Percentiles rank a stretch among this genome's conserved stretches.
These are phyloP conservation scores for Epirrhoe alternata DNA, from an alignment of 2,888 invertebrate species.

Conservation along the genomic window DNA sequence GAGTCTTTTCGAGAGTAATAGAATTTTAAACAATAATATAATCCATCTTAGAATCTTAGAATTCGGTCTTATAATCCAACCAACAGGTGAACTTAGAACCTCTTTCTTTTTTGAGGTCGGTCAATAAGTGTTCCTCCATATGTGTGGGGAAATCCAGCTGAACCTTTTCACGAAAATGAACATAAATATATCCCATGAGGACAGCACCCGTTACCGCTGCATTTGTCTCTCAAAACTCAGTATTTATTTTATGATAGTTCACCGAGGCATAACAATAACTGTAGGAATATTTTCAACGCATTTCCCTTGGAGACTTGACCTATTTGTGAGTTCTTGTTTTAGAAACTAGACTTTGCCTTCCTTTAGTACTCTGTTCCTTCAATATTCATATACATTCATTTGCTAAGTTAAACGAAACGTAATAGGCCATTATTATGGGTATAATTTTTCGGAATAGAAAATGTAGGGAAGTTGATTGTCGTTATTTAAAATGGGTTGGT, in stretches of 20 bases:
- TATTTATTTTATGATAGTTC: slow-evolving; percentile 9
- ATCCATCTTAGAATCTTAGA: too few relatives aligned
- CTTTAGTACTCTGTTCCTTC: not conserved
- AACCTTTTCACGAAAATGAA: not conserved
- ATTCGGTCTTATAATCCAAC: too few relatives aligned
- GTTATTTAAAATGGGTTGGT: slow-evolving; percentile 7
- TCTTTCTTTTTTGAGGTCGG: too few relatives aligned
- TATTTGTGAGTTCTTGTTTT: slow-evolving; percentile 15
- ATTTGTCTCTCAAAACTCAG: not conserved
- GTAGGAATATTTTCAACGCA: slow-evolving; percentile 13
- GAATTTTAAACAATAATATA: too few relatives aligned
- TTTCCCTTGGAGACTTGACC: slow-evolving; percentile 21
- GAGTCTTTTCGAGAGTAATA: too few relatives aligned
- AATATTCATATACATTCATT: slow-evolving; percentile 5
- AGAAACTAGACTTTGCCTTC: slow-evolving; percentile 12
- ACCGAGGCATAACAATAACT: slow-evolving; percentile 11
- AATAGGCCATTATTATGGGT: slow-evolving; percentile 7
- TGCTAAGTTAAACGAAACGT: slow-evolving; percentile 19
- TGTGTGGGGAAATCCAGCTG: not conserved
- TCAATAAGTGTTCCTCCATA: not conserved
- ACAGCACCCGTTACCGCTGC: not conserved
- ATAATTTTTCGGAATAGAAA: too few relatives aligned
- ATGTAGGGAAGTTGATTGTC: too few relatives aligned
- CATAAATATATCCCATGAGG: not conserved
- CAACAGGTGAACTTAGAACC: too few relatives aligned